A percentile compares a stretch with the other conserved stretches of the same genome.
Evolutionary conservation across 2,888 invertebrate genomes (phyloP).

Genomic region (Meganola albula): DNA sequence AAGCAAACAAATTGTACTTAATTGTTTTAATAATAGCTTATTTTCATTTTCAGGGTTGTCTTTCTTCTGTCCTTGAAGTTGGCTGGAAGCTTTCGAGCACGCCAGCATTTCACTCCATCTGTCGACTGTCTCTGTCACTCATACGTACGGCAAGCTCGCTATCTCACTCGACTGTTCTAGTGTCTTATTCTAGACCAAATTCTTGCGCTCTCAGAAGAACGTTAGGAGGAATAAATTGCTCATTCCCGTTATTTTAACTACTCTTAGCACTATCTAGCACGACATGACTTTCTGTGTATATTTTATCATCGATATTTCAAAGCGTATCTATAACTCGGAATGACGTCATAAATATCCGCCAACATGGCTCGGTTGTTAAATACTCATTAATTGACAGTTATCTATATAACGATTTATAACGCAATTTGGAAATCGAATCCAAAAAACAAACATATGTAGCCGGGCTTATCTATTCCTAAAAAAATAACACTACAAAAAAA

Average conservation of each 20-base stretch:
- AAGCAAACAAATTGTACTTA: too few relatives aligned
- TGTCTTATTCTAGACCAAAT: slow-evolving; percentile 33
- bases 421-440: too few relatives aligned
- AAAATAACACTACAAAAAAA: too few relatives aligned
- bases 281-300: slow-evolving; percentile 51
- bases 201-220: slow-evolving; percentile 27
- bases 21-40: background rate
- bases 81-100: slow-evolving; percentile 33
- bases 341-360: too few relatives aligned
- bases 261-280: slow-evolving; percentile 55
- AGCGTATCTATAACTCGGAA: too few relatives aligned
- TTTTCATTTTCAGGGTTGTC: slow-evolving; percentile 44
- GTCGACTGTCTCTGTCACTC: slow-evolving; percentile 67
- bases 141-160: slow-evolving; percentile 49
- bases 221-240: slow-evolving; percentile 38
- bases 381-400: too few relatives aligned
- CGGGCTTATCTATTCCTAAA: too few relatives aligned
- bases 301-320: slow-evolving; percentile 12
- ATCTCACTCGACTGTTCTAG: slow-evolving; percentile 51
- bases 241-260: slow-evolving; percentile 40
- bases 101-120: slow-evolving; percentile 44
- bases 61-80: slow-evolving; percentile 46
- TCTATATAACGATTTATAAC: too few relatives aligned
- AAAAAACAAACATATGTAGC: too few relatives aligned
- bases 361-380: too few relatives aligned